phyloP scores from a whole-genome alignment of 2,797 vertebrate genomes.

The Otolemur crassicaudatus region DNA sequence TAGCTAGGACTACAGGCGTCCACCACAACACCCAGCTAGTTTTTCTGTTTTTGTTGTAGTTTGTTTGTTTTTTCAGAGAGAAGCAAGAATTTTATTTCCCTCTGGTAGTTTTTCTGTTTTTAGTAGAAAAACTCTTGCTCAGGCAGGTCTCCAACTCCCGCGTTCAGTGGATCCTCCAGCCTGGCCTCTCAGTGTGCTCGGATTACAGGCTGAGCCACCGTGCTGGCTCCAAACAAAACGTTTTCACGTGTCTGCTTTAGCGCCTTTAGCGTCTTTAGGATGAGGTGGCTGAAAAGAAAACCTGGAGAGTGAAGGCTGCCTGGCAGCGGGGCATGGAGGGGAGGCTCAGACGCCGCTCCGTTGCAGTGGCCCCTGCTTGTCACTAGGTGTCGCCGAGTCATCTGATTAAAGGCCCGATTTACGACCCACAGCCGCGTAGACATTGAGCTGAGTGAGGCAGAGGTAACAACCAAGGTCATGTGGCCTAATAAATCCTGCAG shows the following conservation, averaged over 20 bases:
- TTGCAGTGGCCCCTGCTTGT: not conserved
- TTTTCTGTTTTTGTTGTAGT: too few species aligned
- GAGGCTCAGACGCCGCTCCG: not conserved
- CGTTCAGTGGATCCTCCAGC: too few species aligned
- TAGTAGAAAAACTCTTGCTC: too few species aligned
- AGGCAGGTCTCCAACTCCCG: too few species aligned
- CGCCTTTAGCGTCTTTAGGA: not conserved
- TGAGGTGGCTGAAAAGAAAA: not conserved
- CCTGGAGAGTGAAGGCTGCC: not conserved
- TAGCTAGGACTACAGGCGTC: too few species aligned
- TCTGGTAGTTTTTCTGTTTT: too few species aligned
- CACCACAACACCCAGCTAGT: too few species aligned
- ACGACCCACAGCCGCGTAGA: not conserved
- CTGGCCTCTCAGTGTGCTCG: too few species aligned
- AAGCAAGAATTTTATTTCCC: too few species aligned
- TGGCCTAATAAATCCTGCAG: slow-evolving; percentile 35
- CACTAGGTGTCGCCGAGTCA: slow-evolving; percentile 77
- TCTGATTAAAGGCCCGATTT: slow-evolving; percentile 65
- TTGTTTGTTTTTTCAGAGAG: too few species aligned
- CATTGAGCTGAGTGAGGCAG: not conserved
- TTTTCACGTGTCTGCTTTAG: not conserved
- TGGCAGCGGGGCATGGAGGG: not conserved
- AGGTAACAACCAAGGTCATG: slow-evolving; percentile 66
- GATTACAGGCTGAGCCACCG: too few species aligned
- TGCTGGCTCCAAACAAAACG: not conserved